These are phyloP conservation scores for Heterotilapia buettikoferi DNA, from an alignment of 2,113 vertebrate species.

Conservation along the genomic window DNA sequence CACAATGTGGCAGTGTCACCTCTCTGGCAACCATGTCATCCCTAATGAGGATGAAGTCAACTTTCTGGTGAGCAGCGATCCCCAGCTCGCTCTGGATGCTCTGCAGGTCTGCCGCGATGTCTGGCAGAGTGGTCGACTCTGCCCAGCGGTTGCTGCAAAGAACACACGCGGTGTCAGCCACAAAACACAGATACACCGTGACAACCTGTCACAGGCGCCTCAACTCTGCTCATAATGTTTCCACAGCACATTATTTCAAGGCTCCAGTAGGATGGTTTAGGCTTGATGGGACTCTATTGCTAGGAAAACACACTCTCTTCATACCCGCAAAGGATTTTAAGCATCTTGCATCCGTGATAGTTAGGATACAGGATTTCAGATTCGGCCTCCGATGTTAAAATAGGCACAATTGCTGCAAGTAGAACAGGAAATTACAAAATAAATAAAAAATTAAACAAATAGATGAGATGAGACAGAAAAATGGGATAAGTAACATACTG, in stretches of 20 bases:
- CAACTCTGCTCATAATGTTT: conserved; percentile 16
- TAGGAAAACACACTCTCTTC: background rate
- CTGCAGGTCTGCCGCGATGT: conserved; percentile 81
- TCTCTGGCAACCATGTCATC: conserved; percentile 88
- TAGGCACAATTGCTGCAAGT: conserved; percentile 73
- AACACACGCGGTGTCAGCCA: conserved; percentile 28
- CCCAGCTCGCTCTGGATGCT: conserved; percentile 78
- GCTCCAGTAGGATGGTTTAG: background rate
- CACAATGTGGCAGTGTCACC: conserved; percentile 66
- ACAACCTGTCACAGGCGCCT: conserved; percentile 39
- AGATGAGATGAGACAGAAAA: background rate
- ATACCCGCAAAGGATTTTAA: conserved; percentile 78
- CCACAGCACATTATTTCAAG: conserved; percentile 23
- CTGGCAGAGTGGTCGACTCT: conserved; percentile 72
- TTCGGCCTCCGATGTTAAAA: conserved; percentile 78
- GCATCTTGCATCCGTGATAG: conserved; percentile 76
- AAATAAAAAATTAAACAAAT: background rate
- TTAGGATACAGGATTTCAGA: conserved; percentile 94
- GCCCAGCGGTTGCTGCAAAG: conserved; percentile 70
- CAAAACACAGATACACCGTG: conserved; percentile 25
- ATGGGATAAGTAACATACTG: background rate
- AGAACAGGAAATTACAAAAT: background rate
- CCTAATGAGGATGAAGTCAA: conserved; percentile 86
- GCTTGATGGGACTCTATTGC: background rate
- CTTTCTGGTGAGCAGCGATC: conserved; percentile 59